A percentile compares a stretch with the other conserved stretches of the same genome.
These are phyloP conservation scores for Tricholauxania praeusta DNA, from an alignment of 2,888 invertebrate genomes.

Conservation along the genomic window DNA sequence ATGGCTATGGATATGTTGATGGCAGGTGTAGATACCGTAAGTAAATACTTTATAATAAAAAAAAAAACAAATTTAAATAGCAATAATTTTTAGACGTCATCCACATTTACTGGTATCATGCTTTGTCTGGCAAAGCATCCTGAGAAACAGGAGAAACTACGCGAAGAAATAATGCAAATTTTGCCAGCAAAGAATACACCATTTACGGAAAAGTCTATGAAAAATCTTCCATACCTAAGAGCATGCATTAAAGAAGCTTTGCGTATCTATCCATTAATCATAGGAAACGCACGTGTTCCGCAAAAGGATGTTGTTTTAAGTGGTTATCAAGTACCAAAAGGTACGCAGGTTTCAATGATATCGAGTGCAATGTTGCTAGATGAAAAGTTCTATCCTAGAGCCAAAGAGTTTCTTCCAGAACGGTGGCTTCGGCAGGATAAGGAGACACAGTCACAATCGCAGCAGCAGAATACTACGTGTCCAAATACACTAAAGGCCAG, in stretches of 20 bases:
- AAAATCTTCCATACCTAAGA: slow-evolving; percentile 73
- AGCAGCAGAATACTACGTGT: background rate
- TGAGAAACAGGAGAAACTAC: slow-evolving; percentile 74
- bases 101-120: slow-evolving; percentile 71
- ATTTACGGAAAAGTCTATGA: slow-evolving; percentile 67
- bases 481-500: background rate
- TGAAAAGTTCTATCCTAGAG: slow-evolving; percentile 70
- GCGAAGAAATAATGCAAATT: slow-evolving; percentile 70
- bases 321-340: slow-evolving; percentile 75
- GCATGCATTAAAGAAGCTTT: slow-evolving; percentile 82
- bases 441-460: background rate
- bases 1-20: slow-evolving; percentile 80
- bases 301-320: slow-evolving; percentile 73
- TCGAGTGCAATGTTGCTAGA: slow-evolving; percentile 75
- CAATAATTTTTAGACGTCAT: slow-evolving; percentile 56
- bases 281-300: slow-evolving; percentile 72
- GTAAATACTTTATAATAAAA: slow-evolving; percentile 45
- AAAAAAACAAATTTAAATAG: slow-evolving; percentile 21
- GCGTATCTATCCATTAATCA: slow-evolving; percentile 73
- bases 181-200: slow-evolving; percentile 66
- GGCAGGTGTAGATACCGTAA: slow-evolving; percentile 81
- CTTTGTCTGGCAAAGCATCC: slow-evolving; percentile 75
- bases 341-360: slow-evolving; percentile 79
- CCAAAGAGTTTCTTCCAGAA: slow-evolving; percentile 45
- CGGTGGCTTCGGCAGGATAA: slow-evolving; percentile 45